These are phyloP conservation scores for Zapus hudsonius DNA, from an alignment of 2,113 vertebrate species.

Conservation along the genomic window DNA sequence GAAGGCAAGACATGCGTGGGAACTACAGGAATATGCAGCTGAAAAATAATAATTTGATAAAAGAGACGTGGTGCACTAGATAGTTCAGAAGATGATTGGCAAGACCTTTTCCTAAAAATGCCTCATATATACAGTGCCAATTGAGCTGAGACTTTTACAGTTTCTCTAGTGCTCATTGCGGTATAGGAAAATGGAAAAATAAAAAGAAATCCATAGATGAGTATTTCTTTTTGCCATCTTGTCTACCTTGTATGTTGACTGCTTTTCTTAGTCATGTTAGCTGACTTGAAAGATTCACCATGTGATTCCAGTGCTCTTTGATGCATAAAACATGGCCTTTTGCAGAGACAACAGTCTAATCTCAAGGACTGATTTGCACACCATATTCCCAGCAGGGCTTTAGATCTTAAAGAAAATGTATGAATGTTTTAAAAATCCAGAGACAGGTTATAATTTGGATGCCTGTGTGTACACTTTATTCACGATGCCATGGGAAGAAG, in stretches of 20 bases:
- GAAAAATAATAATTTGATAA: not conserved
- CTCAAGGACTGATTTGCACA: not conserved
- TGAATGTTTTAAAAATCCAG: not conserved
- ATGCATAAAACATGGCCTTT: not conserved
- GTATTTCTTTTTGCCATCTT: not conserved
- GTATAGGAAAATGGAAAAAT: slow-evolving; percentile 29
- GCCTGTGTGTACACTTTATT: not conserved
- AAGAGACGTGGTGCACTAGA: not conserved
- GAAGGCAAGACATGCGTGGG: not conserved
- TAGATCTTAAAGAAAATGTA: not conserved
- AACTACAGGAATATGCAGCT: not conserved
- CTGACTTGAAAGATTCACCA: not conserved
- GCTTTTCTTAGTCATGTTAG: slow-evolving; percentile 39
- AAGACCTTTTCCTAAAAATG: slow-evolving; percentile 39
- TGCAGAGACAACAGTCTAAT: not conserved
- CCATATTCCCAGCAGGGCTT: not conserved
- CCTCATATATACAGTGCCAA: not conserved
- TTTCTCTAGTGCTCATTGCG: slow-evolving; percentile 17
- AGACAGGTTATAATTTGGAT: not conserved
- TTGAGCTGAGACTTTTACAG: slow-evolving; percentile 43
- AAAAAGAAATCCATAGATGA: not conserved
- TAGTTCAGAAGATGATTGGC: not conserved
- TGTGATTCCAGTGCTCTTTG: not conserved
- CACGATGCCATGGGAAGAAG: slow-evolving; percentile 21
- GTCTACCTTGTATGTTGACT: slow-evolving; percentile 6